Evolutionary conservation across 1,140 invertebrate species (phyloP), one percentile per base, ranked within the genome.

Genomic region (Atta cephalotes): DNA sequence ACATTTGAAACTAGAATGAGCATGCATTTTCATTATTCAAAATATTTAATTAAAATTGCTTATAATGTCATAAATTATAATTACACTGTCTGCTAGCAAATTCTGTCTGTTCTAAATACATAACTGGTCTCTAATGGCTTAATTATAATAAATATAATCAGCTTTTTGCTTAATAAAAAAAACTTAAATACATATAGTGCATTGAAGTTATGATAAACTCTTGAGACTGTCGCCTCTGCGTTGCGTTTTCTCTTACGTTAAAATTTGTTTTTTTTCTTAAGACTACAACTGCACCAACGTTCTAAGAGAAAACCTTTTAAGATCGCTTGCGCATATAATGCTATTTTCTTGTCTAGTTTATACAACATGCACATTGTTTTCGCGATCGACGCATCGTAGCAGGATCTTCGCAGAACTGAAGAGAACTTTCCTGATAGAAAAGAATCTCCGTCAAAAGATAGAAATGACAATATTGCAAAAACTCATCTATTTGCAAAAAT

Each of bases 381-480:
- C 35, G 9, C 63, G 77, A 39, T 85, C 87, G 28, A 71, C 25
- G 25, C 65, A 68, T n/a, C 25, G 87, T 18, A 80, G 76, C 0
- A 25, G 31, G 0, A 58, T 70, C 3, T 53, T 90, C 0, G 14
- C 16, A 5, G 21, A 91, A 28, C 10, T 91, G 1, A 85, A 81
- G 12, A 3, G 31, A 28, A 81, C 86, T 18, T 39, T 89, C 10
- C 74, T 70, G 21, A 25, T 31, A 0, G 89, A 91, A 56, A 91
- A 66, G 63, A 87, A 89, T 86, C 51, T 91, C 16, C 66, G 25
- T 31, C 60, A 62, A 21, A 84, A 91, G 72, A 77, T 88, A 14
- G 25, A 91, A 39, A 89, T 66, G 74, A 60, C 56, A 49, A 60
- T 68, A 70, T 39, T 85, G 66, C 77, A 79, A 49, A 79, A 88